phyloP scores from a whole-genome alignment of 1,140 invertebrate genomes.

The Luehdorfia chinensis region DNA sequence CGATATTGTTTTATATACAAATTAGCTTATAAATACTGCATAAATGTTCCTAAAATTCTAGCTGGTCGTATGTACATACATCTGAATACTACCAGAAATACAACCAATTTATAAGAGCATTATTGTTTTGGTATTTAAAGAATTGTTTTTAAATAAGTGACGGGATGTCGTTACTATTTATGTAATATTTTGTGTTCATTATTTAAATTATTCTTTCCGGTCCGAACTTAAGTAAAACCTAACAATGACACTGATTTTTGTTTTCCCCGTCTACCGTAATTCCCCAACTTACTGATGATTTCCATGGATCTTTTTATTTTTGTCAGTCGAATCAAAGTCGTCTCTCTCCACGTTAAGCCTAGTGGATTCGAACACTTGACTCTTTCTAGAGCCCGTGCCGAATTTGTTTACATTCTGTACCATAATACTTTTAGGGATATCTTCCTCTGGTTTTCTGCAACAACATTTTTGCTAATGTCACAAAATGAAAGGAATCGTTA shows the following conservation, averaged over 20 bases:
- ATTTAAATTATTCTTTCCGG: too few relatives aligned
- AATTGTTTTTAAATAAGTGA: too few relatives aligned
- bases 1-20: too few relatives aligned
- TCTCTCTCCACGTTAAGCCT: slow-evolving; percentile 65
- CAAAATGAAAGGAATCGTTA: background rate
- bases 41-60: too few relatives aligned
- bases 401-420: slow-evolving; percentile 67
- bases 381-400: slow-evolving; percentile 68
- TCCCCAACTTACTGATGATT: slow-evolving; percentile 59
- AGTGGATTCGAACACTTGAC: slow-evolving; percentile 70
- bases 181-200: too few relatives aligned
- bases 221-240: too few relatives aligned
- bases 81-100: too few relatives aligned
- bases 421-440: slow-evolving; percentile 62
- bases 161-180: too few relatives aligned
- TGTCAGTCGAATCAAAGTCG: slow-evolving; percentile 56
- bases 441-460: slow-evolving; percentile 73
- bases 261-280: background rate
- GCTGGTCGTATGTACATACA: too few relatives aligned
- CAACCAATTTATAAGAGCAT: too few relatives aligned
- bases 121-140: too few relatives aligned
- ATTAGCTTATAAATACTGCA: too few relatives aligned
- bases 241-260: slow-evolving; percentile 30
- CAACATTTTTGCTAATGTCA: slow-evolving; percentile 36
- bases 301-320: slow-evolving; percentile 64